These are phyloP conservation scores for Peromyscus leucopus DNA, from an alignment of 2,113 vertebrate species.

Conservation along the genomic window DNA sequence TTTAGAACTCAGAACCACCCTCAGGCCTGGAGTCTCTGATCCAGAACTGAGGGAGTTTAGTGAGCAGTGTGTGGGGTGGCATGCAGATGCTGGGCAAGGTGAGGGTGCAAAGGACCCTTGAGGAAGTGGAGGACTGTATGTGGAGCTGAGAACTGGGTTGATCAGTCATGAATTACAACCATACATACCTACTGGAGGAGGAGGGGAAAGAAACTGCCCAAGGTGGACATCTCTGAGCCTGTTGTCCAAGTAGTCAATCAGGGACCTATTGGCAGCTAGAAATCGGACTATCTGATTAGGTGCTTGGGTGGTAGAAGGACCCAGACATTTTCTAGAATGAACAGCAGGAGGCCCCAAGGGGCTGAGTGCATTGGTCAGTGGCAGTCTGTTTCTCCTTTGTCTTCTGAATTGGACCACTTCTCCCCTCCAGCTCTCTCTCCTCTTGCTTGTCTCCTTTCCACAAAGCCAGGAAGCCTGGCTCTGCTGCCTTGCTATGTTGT, in stretches of 20 bases:
- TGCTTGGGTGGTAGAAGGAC: not conserved
- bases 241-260: not conserved
- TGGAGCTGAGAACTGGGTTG: not conserved
- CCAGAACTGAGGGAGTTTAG: fast-evolving
- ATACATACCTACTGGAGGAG: not conserved
- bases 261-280: not conserved
- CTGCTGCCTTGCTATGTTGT: not conserved
- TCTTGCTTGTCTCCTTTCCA: not conserved
- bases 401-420: not conserved
- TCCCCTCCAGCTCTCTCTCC: not conserved
- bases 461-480: not conserved
- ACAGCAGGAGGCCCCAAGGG: fast-evolving
- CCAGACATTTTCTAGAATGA: not conserved
- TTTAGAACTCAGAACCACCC: not conserved
- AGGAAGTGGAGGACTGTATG: not conserved
- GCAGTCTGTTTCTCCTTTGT: not conserved
- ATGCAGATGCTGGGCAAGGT: not conserved
- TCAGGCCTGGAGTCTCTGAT: not conserved
- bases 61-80: not conserved
- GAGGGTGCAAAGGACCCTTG: not conserved
- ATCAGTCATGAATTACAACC: not conserved
- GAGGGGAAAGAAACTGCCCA: not conserved
- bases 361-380: not conserved
- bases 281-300: not conserved
- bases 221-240: not conserved